Evolutionary conservation across 2,888 invertebrate genomes (phyloP), one percentile per base, ranked within the genome.

Genomic region (Cremastinae sp.): DNA sequence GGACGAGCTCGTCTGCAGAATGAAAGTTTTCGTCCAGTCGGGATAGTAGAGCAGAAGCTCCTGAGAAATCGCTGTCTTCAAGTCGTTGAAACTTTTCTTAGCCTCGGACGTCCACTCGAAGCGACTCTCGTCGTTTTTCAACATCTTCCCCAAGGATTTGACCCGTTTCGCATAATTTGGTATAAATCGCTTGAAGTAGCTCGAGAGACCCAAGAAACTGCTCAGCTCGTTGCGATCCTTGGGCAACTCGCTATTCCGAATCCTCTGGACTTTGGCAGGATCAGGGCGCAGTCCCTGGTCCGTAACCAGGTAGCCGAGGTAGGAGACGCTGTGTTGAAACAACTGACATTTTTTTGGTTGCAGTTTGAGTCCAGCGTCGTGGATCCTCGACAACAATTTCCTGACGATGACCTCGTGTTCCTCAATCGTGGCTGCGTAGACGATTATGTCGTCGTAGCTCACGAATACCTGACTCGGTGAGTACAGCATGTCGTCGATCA

Each of bases 21-120:
- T 65, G 7, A 76, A 76, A 1, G 39, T n/a, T n/a, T 53, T 47
- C 14, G 49, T 59, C 76, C 76, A 76, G 43, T 76, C 53, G 14
- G 76, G 76, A 69, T 73, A 76, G 0, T 10, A 39, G 1, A 76
- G 64, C 8, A 62, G 12, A 47, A 68, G 45, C 8, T 53, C 61
- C 0, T 10, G 9, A 0, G 58, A n/a, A 7, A 73, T 53, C 1
- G 12, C 39, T 7, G 14, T 9, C 1, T 43, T 69, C 7, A 65
- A n/a, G 18, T 73, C 68, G 5, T 37, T 9, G 16, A 73, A 76
- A 12, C 73, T 65, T 14, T 5, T 28, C 4, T 14, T 41, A 12
- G 53, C 53, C 20, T 65, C 51, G 10, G 4, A 8, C 12, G 65
- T 65, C 76, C 72, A 69, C 0, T 35, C 12, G 16, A 68, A 22